phyloP scores from a whole-genome alignment of 2,797 vertebrate species.

The Siniperca scherzeri region DNA sequence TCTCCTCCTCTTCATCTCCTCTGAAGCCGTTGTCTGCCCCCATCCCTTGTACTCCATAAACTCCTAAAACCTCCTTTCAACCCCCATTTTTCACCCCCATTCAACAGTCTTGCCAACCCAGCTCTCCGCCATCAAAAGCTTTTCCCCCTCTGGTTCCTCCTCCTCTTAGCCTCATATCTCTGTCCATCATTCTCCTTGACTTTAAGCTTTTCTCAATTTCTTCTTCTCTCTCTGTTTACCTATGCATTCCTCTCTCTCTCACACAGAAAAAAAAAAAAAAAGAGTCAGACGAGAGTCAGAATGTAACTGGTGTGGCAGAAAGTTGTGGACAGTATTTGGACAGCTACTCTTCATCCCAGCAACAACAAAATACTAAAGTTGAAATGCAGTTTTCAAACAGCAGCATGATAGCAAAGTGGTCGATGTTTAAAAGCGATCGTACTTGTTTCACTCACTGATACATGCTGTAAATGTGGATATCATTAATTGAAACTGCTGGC shows the following conservation, averaged over 20 bases:
- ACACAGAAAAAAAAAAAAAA: conserved; percentile 20
- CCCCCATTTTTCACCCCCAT: conserved; percentile 33
- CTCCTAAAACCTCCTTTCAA: conserved; percentile 49
- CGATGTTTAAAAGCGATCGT: not conserved
- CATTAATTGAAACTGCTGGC: not conserved
- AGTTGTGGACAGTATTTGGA: not conserved
- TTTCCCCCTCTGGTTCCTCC: conserved; percentile 17
- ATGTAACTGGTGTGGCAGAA: not conserved
- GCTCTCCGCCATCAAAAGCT: conserved; percentile 42
- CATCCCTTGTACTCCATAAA: conserved; percentile 36
- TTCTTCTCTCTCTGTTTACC: conserved; percentile 24
- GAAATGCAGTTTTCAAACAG: conserved; percentile 4
- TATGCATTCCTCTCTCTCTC: conserved; percentile 22
- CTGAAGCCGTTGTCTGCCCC: not conserved
- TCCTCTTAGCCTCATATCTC: conserved; percentile 20
- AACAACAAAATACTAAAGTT: not conserved
- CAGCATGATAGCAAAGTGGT: not conserved
- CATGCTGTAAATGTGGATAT: conserved; percentile 1
- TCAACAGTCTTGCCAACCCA: conserved; percentile 42
- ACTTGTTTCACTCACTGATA: conserved; percentile 13
- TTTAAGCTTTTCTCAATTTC: conserved; percentile 37
- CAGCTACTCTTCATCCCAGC: not conserved
- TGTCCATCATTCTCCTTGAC: conserved; percentile 20
- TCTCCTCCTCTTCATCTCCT: conserved; percentile 41
- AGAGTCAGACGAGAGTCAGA: not conserved